phyloP scores from a whole-genome alignment of 2,797 vertebrate species.

The Lacerta viridis region DNA sequence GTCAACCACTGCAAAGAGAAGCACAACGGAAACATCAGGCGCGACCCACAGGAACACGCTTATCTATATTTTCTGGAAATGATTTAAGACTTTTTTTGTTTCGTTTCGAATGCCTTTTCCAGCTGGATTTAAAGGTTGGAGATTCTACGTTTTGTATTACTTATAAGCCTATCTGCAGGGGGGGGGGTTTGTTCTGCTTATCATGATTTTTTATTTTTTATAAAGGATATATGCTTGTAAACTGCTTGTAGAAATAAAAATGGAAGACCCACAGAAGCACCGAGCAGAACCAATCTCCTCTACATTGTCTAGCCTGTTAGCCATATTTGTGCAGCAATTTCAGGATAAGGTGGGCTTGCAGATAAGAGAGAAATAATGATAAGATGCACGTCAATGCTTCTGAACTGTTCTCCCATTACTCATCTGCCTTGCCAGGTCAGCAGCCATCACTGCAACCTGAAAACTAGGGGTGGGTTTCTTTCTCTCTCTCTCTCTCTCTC shows the following conservation, averaged over 20 bases:
- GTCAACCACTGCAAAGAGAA: conserved; percentile 60
- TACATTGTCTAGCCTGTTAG: background rate
- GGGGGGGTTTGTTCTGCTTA: too few species aligned
- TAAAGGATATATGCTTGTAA: too few species aligned
- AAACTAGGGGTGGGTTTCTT: background rate
- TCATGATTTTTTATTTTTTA: too few species aligned
- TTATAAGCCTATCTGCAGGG: too few species aligned
- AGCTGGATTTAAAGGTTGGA: too few species aligned
- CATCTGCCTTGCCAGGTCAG: background rate
- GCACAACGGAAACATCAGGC: background rate
- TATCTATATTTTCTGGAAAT: too few species aligned
- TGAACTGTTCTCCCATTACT: background rate
- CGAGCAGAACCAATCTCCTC: background rate
- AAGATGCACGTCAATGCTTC: background rate
- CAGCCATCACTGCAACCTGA: background rate
- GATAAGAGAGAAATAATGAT: too few species aligned
- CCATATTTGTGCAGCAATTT: background rate
- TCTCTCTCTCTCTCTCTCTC: too few species aligned
- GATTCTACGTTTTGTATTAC: too few species aligned
- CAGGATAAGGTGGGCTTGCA: background rate
- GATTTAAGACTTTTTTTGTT: too few species aligned
- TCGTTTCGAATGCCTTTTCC: too few species aligned
- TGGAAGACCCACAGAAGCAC: background rate
- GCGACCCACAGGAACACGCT: background rate
- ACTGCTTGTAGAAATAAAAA: too few species aligned